These are phyloP conservation scores for Lasiurus borealis DNA, from an alignment of 2,113 vertebrate species.

Conservation along the genomic window DNA sequence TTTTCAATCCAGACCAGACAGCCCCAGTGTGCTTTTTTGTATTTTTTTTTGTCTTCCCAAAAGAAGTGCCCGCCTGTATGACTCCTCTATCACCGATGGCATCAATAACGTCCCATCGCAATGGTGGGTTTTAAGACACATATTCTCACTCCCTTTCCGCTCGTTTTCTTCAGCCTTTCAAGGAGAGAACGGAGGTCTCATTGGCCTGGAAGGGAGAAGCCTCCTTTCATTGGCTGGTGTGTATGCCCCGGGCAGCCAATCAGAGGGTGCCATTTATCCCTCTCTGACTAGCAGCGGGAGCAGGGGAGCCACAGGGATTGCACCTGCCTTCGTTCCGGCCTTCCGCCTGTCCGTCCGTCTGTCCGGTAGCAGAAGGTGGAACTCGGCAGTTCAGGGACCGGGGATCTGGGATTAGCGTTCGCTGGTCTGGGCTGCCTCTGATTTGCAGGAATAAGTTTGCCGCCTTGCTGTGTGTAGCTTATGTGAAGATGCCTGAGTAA, in stretches of 20 bases:
- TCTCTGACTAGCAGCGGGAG: conserved; percentile 67
- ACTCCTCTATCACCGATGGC: conserved; percentile 50
- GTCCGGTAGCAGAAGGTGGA: not conserved
- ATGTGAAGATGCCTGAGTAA: not conserved
- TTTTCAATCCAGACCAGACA: conserved; percentile 35
- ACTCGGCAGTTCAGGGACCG: not conserved
- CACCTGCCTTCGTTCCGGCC: not conserved
- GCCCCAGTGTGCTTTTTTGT: conserved; percentile 58
- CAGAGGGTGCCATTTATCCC: conserved; percentile 73
- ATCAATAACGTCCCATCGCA: conserved; percentile 50
- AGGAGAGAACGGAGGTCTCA: conserved; percentile 60
- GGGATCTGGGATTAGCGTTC: not conserved
- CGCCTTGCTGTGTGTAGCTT: not conserved
- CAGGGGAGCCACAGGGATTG: not conserved
- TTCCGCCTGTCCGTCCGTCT: no score
- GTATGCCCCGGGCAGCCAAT: conserved; percentile 55
- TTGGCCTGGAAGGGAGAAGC: conserved; percentile 38
- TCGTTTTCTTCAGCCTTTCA: conserved; percentile 68
- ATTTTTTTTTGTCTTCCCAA: conserved; percentile 27
- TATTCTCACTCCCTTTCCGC: conserved; percentile 20
- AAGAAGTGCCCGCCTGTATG: conserved; percentile 39
- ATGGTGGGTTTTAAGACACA: not conserved
- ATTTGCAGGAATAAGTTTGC: not conserved
- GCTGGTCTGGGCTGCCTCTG: not conserved
- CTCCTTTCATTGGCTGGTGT: conserved; percentile 51